These are phyloP conservation scores for Papilio helenus DNA, from an alignment of 1,140 invertebrate genomes.

Conservation along the genomic window DNA sequence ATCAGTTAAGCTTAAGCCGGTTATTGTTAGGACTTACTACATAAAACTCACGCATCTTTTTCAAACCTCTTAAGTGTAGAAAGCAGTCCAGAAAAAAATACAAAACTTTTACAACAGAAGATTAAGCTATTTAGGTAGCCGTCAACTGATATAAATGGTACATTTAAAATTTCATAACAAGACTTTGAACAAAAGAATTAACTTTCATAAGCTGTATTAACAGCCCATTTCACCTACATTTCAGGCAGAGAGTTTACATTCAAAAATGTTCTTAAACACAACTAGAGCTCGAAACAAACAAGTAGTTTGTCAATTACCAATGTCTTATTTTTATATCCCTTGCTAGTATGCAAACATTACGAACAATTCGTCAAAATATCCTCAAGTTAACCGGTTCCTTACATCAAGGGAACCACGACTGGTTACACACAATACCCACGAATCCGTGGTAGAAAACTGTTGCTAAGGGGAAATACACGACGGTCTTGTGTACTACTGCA, in stretches of 20 bases:
- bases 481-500: conserved; percentile 35
- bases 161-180: too few relatives aligned
- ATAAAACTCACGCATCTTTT: too few relatives aligned
- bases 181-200: too few relatives aligned
- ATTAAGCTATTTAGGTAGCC: too few relatives aligned
- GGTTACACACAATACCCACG: conserved; percentile 60
- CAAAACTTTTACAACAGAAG: too few relatives aligned
- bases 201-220: too few relatives aligned
- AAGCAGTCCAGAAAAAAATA: too few relatives aligned
- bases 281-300: not conserved
- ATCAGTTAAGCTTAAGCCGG: conserved; percentile 43
- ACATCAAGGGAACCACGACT: conserved; percentile 56
- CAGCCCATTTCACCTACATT: too few relatives aligned
- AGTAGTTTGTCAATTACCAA: not conserved
- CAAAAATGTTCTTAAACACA: too few relatives aligned
- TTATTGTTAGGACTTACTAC: conserved; percentile 43
- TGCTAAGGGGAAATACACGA: conserved; percentile 66
- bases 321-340: not conserved
- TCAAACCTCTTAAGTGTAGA: too few relatives aligned
- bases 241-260: too few relatives aligned
- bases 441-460: conserved; percentile 58
- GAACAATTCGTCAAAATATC: conserved; percentile 15
- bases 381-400: conserved; percentile 24
- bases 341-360: not conserved
- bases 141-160: too few relatives aligned